These are phyloP conservation scores for Chymomyza procnemis DNA, from an alignment of 2,888 invertebrate species.

Conservation along the genomic window DNA sequence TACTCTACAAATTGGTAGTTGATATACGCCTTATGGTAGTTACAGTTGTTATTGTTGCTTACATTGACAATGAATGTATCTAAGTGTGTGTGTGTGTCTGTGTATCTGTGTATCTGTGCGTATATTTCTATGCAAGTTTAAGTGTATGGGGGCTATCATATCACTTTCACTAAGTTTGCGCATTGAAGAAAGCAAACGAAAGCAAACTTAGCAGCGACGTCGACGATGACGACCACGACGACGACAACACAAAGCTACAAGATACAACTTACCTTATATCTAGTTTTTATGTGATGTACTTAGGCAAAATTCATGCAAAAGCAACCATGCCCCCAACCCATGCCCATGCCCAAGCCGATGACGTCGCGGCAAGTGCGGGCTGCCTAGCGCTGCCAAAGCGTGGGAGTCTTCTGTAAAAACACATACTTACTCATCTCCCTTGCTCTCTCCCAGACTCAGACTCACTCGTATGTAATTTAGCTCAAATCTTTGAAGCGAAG, in stretches of 20 bases:
- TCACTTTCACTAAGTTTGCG: constrained; percentile 64
- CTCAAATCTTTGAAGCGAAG: not conserved
- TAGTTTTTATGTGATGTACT: not conserved
- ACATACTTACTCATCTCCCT: no score
- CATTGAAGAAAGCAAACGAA: constrained; percentile 67
- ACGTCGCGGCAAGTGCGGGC: not conserved
- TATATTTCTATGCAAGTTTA: constrained; percentile 10
- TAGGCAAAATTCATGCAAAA: not conserved
- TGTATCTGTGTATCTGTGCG: constrained; percentile 7
- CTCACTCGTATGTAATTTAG: no score
- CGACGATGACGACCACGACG: constrained; percentile 13
- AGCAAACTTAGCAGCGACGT: constrained; percentile 48
- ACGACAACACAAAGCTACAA: constrained; percentile 14
- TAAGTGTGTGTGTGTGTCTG: constrained; percentile 5
- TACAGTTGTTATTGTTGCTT: constrained; percentile 44
- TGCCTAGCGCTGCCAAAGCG: constrained; percentile 13
- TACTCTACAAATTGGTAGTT: constrained; percentile 18
- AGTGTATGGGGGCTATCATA: constrained; percentile 46
- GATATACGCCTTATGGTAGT: constrained; percentile 9
- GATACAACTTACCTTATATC: not conserved
- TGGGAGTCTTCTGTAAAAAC: constrained; percentile 27
- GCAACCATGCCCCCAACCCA: not conserved
- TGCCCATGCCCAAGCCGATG: not conserved
- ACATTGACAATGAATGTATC: constrained; percentile 40
- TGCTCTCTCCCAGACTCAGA: no score